A percentile compares a stretch with the other conserved stretches of the same genome.
phyloP scores from a whole-genome alignment of 2,797 vertebrate species.

The Crotalus adamanteus region DNA sequence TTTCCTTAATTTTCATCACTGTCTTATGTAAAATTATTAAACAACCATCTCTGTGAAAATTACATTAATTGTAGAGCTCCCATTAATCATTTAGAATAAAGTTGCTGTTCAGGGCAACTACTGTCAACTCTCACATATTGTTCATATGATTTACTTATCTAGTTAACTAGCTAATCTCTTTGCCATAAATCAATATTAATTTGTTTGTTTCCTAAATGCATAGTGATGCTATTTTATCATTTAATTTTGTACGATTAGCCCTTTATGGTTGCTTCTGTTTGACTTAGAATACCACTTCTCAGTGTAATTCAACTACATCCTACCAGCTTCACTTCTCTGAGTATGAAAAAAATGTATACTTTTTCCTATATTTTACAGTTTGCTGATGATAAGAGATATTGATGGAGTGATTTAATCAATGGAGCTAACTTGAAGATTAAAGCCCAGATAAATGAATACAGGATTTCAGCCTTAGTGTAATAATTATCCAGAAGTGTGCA shows the following conservation, averaged over 20 bases:
- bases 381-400: neutral
- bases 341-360: neutral
- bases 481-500: neutral
- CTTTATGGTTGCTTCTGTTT: neutral
- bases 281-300: neutral
- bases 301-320: neutral
- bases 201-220: neutral
- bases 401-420: neutral
- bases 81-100: conserved; percentile 23
- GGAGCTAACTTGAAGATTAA: neutral
- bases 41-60: conserved; percentile 13
- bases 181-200: neutral
- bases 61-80: neutral
- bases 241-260: neutral
- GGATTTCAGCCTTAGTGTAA: neutral
- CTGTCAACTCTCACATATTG: conserved; percentile 22
- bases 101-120: conserved; percentile 13
- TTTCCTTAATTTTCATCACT: neutral
- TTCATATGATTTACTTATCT: conserved; percentile 1
- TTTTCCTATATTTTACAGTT: neutral
- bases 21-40: conserved; percentile 22
- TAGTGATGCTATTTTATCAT: neutral
- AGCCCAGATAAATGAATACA: neutral
- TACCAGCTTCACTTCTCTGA: neutral
- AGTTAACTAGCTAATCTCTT: neutral